Base-by-base conservation (phyloP, 1,140 invertebrate species). In the Cydia splendana region DNA sequence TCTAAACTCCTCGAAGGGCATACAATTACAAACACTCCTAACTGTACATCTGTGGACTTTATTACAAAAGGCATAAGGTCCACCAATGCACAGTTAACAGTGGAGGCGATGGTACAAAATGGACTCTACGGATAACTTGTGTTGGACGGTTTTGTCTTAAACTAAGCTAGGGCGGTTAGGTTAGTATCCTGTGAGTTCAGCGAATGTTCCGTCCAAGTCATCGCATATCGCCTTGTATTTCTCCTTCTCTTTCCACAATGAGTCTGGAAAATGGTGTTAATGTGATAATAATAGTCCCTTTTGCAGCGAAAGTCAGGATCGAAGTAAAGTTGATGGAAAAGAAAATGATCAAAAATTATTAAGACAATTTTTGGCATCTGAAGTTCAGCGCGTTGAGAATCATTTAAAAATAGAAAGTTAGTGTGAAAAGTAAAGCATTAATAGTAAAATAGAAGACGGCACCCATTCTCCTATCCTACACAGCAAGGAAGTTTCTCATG, bases 131-230 rank as follows among this genome's bases (percentile, higher is more conserved):
- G 83, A 76, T 81, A n/a, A 74, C 76, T 28, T 82, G 80, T 78
- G 76, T 78, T 79, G 86, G 84, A 91, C 86, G 88, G 86, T 91
- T 80, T 82, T 83, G 82, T 87, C 88, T 91, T 92, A 91, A 85
- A 83, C 87, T 91, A 91, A 82, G 84, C 87, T 80, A 87, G 82
- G 85, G 88, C 45, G 87, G 95, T 96, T 97, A 96, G 87, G 95
- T 96, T 97, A 96, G 95, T 96, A 96, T 95, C 95, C 96, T 90
- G 96, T 96, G 94, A 97, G 95, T 95, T 97, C 97, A 91, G 96
- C 96, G 94, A 99, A 98, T 89, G 98, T 99, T 93, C 97, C 97
- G 94, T 99, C 98, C 96, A 99, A 97, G 95, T 99, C 99, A 93
- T 98, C 98, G 94, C 97, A 97, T 94, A 99, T 96, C 93, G 96